Evolutionary conservation across 1,140 invertebrate genomes (phyloP), one percentile per base, ranked within the genome.

Genomic region (Pogonus chalceus): DNA sequence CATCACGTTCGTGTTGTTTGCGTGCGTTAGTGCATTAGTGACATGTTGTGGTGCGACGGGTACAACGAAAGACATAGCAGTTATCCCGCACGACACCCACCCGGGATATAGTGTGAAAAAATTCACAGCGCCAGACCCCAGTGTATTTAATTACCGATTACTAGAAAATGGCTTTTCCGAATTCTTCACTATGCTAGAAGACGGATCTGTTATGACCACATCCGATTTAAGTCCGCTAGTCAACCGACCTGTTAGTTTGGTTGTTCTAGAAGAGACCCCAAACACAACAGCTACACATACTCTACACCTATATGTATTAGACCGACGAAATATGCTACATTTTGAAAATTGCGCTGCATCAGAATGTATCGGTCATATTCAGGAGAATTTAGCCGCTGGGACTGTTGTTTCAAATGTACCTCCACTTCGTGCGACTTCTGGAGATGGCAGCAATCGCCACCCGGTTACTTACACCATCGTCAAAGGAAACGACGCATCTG

Each of bases 161-260:
- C 66, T 90, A 58, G 84, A 90, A 57, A 87, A 81, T 20, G 86
- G 82, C 43, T 88, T 81, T 67, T 85, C 85, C 10, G 79, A 86
- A 49, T 92, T 84, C 65, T 94, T 94, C 66, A 85, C 90, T 1
- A 81, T 93, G 23, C 77, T 94, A n/a, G 81, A 86, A 49, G 85
- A 91, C 69, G 91, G 90, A 20, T 78, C 92, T 39, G 80, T 94
- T 7, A 93, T 93, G 89, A 92, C 89, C 16, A 92, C 89, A 1
- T 80, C 86, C 1, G 88, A 91, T 60, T 73, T 92, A 2, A 79
- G 80, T 20, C 84, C 88, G 2, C 68, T 93, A n/a, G 78, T 90
- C 22, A 83, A 90, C 65, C 76, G 80, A 39, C 85, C 87, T 0
- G 79, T 93, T 4, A 83, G 87, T 60, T 74, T 93, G 16, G 78